Percentiles rank a stretch among this genome's conserved stretches.
Evolutionary conservation across 2,113 vertebrate species (phyloP).

Genomic region (Stigmatopora nigra): DNA sequence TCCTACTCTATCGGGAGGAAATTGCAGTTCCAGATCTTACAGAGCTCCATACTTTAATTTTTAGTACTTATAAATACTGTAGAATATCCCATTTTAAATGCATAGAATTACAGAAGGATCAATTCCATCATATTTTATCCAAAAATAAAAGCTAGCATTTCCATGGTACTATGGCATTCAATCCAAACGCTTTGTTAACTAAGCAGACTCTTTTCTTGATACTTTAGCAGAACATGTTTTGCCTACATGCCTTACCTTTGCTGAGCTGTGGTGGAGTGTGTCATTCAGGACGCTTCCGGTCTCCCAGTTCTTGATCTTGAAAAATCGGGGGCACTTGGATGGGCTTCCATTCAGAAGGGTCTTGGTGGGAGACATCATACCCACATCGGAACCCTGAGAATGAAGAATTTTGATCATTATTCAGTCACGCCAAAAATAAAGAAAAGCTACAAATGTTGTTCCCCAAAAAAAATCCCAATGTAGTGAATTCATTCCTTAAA

Average conservation of each 20-base stretch:
- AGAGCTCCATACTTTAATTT: too few relatives aligned
- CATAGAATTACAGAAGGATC: too few relatives aligned
- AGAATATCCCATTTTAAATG: too few relatives aligned
- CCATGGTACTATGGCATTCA: too few relatives aligned
- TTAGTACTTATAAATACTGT: too few relatives aligned
- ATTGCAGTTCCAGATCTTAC: too few relatives aligned
- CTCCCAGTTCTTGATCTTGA: constrained; percentile 96
- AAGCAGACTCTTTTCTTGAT: not conserved
- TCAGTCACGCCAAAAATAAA: not conserved
- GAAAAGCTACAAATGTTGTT: not conserved
- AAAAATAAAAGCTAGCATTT: too few relatives aligned
- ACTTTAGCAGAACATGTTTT: not conserved
- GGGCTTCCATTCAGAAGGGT: constrained; percentile 79
- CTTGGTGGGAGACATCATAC: constrained; percentile 76
- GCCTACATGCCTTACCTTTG: constrained; percentile 69
- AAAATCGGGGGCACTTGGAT: constrained; percentile 87
- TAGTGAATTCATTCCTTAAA: too few relatives aligned
- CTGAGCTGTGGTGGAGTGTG: constrained; percentile 80
- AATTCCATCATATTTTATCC: too few relatives aligned
- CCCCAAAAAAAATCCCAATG: too few relatives aligned
- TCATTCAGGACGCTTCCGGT: constrained; percentile 77
- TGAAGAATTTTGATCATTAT: constrained; percentile 1
- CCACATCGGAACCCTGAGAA: constrained; percentile 63
- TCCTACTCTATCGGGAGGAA: too few relatives aligned
- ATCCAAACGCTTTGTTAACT: too few relatives aligned